Evolutionary conservation across 2,797 vertebrate species (phyloP).

Genomic region (Lacerta bilineata): DNA sequence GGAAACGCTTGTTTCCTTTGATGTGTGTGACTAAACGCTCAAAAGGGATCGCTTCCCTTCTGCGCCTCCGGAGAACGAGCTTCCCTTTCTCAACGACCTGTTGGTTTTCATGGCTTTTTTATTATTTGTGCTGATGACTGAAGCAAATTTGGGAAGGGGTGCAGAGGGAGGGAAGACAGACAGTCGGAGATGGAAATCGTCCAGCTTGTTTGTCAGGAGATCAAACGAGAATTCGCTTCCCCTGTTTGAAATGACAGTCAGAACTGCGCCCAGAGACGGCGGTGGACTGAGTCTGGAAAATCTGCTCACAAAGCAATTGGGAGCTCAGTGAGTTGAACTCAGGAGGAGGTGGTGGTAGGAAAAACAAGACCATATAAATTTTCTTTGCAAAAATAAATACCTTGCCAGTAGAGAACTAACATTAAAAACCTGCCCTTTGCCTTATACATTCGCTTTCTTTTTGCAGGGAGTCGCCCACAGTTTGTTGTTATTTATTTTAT

Average conservation of each 20-base stretch:
- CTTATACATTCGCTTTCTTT: neutral
- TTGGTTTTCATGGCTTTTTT: slow-evolving; percentile 45
- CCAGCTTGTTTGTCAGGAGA: slow-evolving; percentile 32
- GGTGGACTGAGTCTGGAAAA: neutral
- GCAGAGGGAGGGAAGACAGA: neutral
- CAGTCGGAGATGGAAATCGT: neutral
- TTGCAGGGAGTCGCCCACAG: neutral
- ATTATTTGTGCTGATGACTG: slow-evolving; percentile 24
- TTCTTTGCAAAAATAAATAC: no score
- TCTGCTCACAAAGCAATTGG: no score
- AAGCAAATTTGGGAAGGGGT: neutral
- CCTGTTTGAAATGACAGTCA: neutral
- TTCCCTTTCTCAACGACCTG: slow-evolving; percentile 70
- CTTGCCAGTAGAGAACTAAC: no score
- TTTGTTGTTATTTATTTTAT: neutral
- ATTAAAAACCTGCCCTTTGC: neutral
- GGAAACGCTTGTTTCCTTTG: slow-evolving; percentile 66
- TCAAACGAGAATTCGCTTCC: slow-evolving; percentile 63
- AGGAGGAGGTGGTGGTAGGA: neutral
- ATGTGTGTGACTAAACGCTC: slow-evolving; percentile 72
- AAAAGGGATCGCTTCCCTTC: slow-evolving; percentile 62
- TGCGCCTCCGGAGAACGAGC: slow-evolving; percentile 49
- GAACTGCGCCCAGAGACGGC: neutral
- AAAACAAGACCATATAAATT: neutral
- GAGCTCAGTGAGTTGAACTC: neutral